Evolutionary conservation across 2,888 invertebrate genomes (phyloP), one percentile per base, ranked within the genome.

Genomic region (Autographa pulchrina): DNA sequence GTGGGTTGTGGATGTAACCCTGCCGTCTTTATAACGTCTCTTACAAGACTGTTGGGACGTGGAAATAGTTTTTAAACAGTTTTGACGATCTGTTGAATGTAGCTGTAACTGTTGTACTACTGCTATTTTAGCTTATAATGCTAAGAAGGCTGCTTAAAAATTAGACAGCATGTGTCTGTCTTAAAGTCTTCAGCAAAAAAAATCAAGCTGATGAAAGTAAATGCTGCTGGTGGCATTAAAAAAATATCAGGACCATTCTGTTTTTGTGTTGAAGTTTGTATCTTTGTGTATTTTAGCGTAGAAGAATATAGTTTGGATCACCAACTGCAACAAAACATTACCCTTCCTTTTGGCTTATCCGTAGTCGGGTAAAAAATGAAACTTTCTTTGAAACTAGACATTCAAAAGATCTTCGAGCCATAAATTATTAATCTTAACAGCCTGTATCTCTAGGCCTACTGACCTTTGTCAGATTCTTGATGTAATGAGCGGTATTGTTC

Each of bases 401-500:
- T 60, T 8, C 13, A 3, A 35, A 48, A 6, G 8, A n/a, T 16
- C n/a, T 35, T 35, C 38, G 41, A 38, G 25, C 13, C 5, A 20
- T 20, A 8, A 38, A 35, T 14, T 18, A 11, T 13, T 3, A n/a
- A 35, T 31, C 11, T 11, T 5, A 48, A 48, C 84, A 72, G 0
- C 74, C 77, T 84, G 38, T 75, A 75, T 8, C 35, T 63, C 48
- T 66, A 62, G 60, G 65, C 66, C 62, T 65, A 52, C 48, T 72
- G 77, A 80, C 74, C 75, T 83, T 84, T 80, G 76, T 78, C 59
- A 72, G 67, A 75, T 58, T 69, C 54, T 72, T 75, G 68, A 77
- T 74, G 70, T 85, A 81, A 84, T 80, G 71, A 80, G 68, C 64
- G 67, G 62, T 75, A 78, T 84, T 83, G 86, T 85, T 79, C 68